These are phyloP conservation scores for Andricus quercusramuli DNA, from an alignment of 2,888 invertebrate genomes.

Conservation along the genomic window DNA sequence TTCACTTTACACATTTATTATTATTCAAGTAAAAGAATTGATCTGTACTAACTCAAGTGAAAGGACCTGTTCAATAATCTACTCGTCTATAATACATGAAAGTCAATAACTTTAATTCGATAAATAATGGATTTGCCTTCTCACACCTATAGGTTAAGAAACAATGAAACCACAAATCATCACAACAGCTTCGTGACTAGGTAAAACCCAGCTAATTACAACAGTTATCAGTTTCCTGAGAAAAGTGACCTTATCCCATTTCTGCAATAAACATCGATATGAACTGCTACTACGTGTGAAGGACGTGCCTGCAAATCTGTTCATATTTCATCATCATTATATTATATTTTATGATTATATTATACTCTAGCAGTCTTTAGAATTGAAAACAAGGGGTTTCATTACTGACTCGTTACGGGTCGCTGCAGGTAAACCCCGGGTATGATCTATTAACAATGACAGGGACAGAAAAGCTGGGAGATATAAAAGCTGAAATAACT, in stretches of 20 bases:
- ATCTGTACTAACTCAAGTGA: neutral
- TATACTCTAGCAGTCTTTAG: neutral
- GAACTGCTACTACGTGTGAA: neutral
- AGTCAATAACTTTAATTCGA: neutral
- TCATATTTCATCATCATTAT: neutral
- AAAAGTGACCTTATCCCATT: conserved; percentile 10
- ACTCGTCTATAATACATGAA: neutral
- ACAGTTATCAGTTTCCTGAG: neutral
- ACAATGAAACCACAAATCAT: conserved; percentile 36
- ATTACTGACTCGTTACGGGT: conserved; percentile 25
- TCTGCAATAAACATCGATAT: neutral
- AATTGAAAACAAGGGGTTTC: conserved; percentile 3
- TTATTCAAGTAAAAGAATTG: neutral
- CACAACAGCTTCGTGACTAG: conserved; percentile 5
- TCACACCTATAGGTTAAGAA: conserved; percentile 1
- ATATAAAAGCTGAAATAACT: conserved; percentile 33
- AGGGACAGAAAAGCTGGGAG: conserved; percentile 19
- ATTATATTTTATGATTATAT: neutral
- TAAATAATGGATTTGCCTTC: conserved; percentile 23
- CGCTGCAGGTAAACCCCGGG: neutral
- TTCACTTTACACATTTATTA: neutral
- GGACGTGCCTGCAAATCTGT: neutral
- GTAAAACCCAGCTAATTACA: conserved; percentile 10
- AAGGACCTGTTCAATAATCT: neutral
- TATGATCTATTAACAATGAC: conserved; percentile 37